Conservation (phyloP, 2,797 vertebrate species). For the Oophaga sylvatica region DNA sequence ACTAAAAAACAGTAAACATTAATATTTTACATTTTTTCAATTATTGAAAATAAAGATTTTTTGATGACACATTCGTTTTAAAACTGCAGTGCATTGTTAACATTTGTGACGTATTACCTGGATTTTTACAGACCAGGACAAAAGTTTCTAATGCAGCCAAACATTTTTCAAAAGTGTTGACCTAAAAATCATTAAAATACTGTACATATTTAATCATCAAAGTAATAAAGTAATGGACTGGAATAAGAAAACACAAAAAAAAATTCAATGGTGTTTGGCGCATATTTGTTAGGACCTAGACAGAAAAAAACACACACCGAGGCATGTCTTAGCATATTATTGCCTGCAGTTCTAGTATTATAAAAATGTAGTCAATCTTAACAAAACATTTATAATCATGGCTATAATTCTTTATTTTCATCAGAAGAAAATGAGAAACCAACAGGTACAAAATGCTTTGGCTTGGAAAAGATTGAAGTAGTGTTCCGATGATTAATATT, state of each 20-base stretch:
- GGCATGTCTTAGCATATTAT: background rate
- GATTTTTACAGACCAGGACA: background rate
- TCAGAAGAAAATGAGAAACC: constrained; percentile 40
- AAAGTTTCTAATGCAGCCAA: background rate
- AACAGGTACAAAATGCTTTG: constrained; percentile 19
- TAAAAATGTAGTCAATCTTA: background rate
- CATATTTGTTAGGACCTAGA: background rate
- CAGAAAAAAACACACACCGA: background rate
- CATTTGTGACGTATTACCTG: background rate
- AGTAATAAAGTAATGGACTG: background rate
- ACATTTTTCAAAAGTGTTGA: background rate
- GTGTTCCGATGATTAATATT: constrained; percentile 12
- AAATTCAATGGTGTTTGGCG: background rate
- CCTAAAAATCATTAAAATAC: background rate
- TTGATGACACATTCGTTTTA: too few species aligned
- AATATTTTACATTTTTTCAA: too few species aligned
- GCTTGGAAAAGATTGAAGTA: constrained; percentile 3
- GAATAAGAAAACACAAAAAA: background rate
- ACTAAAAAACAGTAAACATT: too few species aligned
- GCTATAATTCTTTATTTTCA: constrained; percentile 10
- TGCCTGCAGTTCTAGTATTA: background rate
- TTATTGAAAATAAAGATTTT: too few species aligned
- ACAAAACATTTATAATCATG: constrained; percentile 12
- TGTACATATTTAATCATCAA: background rate
- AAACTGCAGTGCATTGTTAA: background rate